Evolutionary conservation across 1,140 invertebrate genomes (phyloP).

Genomic region (Eciton burchellii): DNA sequence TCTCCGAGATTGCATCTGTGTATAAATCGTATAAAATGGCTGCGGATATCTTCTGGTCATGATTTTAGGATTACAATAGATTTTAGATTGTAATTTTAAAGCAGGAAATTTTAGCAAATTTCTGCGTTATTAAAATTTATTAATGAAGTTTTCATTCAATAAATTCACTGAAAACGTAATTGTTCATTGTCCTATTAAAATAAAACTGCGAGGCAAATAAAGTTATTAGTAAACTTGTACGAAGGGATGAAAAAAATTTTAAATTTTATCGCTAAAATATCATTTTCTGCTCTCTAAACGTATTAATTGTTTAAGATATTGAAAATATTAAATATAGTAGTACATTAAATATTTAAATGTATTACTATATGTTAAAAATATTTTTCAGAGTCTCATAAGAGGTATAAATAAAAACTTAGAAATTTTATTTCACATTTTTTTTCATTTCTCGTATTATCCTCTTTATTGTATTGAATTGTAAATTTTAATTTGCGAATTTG

Average conservation of each 20-base stretch:
- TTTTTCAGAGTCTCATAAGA: not conserved
- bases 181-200: not conserved
- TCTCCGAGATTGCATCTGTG: not conserved
- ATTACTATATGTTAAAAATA: not conserved
- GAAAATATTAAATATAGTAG: too few species aligned
- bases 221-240: too few species aligned
- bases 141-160: not conserved
- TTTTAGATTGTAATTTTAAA: constrained; percentile 25
- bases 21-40: not conserved
- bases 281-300: too few species aligned
- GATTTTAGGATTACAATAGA: not conserved
- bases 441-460: not conserved
- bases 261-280: too few species aligned
- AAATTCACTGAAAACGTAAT: not conserved
- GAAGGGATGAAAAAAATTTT: too few species aligned
- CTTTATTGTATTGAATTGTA: not conserved
- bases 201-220: too few species aligned
- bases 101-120: not conserved
- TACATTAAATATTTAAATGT: too few species aligned
- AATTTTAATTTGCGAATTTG: not conserved
- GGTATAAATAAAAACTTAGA: not conserved
- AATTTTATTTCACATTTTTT: not conserved
- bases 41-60: constrained; percentile 4
- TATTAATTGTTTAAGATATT: too few species aligned
- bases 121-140: not conserved